Conservation (phyloP, 2,797 vertebrate species). For the Oryzias dopingdopingensis region DNA sequence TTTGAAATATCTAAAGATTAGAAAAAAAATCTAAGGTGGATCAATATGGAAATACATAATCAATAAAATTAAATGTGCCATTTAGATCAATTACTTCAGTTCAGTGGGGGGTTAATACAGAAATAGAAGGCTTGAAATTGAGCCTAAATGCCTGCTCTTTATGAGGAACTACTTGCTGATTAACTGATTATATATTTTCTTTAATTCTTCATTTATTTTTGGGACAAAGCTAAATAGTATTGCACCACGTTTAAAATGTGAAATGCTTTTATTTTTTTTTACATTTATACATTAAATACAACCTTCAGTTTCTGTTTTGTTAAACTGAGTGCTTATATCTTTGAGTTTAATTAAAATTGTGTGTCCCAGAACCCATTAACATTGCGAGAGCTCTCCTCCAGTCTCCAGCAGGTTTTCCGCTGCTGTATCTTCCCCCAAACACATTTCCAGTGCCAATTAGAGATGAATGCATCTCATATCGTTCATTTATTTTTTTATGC, state of each 20-base stretch:
- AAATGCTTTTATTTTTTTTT: neutral
- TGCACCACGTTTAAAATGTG: slow-evolving; percentile 1
- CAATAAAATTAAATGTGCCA: neutral
- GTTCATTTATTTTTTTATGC: slow-evolving; percentile 35
- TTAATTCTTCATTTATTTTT: slow-evolving; percentile 11
- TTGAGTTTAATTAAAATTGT: slow-evolving; percentile 36
- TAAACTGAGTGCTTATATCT: slow-evolving; percentile 32
- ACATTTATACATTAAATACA: neutral
- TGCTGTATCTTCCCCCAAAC: slow-evolving; percentile 24
- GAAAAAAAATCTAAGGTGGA: neutral
- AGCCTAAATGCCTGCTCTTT: slow-evolving; percentile 4
- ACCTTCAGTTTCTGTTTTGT: slow-evolving; percentile 8
- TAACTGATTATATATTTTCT: slow-evolving; percentile 13
- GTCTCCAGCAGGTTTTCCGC: slow-evolving; percentile 35
- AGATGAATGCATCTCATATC: slow-evolving; percentile 41
- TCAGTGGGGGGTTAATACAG: neutral
- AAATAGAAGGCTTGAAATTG: neutral
- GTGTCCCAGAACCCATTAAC: slow-evolving; percentile 38
- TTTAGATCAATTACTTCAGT: neutral
- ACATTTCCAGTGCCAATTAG: slow-evolving; percentile 51
- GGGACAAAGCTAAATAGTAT: neutral
- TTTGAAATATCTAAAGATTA: neutral
- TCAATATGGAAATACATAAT: neutral
- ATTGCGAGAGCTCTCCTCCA: slow-evolving; percentile 29
- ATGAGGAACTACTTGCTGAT: slow-evolving; percentile 17